Base-by-base conservation (phyloP, 1,140 invertebrate genomes). In the Trachymyrmex cornetzi region DNA sequence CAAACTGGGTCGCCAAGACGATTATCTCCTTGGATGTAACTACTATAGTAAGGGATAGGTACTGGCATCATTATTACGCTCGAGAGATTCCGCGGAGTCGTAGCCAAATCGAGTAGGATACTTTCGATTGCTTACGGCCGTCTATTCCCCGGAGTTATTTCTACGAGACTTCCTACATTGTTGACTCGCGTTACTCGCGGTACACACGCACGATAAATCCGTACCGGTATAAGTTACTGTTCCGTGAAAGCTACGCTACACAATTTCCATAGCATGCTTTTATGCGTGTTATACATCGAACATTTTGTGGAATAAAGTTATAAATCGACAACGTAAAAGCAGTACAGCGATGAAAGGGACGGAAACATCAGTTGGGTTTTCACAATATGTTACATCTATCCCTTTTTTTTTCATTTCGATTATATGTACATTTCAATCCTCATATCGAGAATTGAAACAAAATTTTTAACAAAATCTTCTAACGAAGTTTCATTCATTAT, bases 21-120 rank as follows among this genome's bases (percentile, higher is more conserved):
- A 90, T 90, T 89, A 90, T 90, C 88, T 66, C 53, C 53, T 87
- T 44, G 77, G 72, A 80, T 71, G 88, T 89, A 89, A 87, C 79
- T 71, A 30, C 24, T n/a, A 64, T n/a, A 64, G 72, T 87, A 86
- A 89, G 81, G 66, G 66, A 86, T 77, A 77, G 88, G 22, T 79
- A 87, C 67, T 50, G 57, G 67, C 74, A 77, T 90, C 87, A 84
- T 77, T 87, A 84, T 72, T 82, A 87, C 80, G 86, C 72, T 87
- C 74, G 63, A 72, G 61, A 87, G 80, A 89, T 75, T 87, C 86
- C 88, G 30, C 69, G 69, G 69, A 88, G 87, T 87, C 71, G 79
- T 77, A 69, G 86, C 85, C 80, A 89, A 90, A 90, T 89, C 88
- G 86, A 85, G 79, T 75, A 71, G 85, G 89, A 90, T 89, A 90